phyloP scores from a whole-genome alignment of 2,888 invertebrate species.

The Bedellia somnulentella region DNA sequence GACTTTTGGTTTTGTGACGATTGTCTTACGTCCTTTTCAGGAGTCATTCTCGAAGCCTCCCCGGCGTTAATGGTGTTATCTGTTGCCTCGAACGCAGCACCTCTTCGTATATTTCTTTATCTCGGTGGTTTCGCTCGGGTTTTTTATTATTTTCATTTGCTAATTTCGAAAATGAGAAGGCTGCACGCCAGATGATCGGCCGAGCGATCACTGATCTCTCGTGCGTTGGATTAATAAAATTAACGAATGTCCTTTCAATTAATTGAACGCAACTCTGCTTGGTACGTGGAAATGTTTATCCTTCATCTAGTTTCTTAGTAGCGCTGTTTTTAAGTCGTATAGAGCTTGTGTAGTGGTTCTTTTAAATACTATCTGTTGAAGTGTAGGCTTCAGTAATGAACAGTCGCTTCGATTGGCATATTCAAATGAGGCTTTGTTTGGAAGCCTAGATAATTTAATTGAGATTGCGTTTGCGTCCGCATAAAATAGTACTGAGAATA shows the following conservation, averaged over 20 bases:
- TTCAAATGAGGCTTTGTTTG: no score
- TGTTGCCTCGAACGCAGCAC: conserved; percentile 54
- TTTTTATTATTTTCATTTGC: conserved; percentile 54
- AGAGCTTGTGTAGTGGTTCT: no score
- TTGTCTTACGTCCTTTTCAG: conserved; percentile 30
- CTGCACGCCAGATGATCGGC: conserved; percentile 5
- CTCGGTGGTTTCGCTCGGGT: conserved; percentile 53
- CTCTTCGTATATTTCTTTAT: conserved; percentile 60
- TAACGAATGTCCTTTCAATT: conserved; percentile 57
- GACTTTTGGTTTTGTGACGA: no score
- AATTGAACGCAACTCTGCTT: conserved; percentile 40
- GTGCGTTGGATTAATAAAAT: conserved; percentile 49
- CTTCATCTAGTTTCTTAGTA: no score
- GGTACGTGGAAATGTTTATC: no score
- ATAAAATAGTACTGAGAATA: no score
- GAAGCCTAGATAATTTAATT: no score
- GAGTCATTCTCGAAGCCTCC: conserved; percentile 42
- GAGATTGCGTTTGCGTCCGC: no score
- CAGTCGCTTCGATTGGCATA: no score
- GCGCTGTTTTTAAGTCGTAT: no score
- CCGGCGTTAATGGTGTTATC: conserved; percentile 61
- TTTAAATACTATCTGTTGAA: no score
- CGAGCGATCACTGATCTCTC: conserved; percentile 45
- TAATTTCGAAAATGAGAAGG: conserved; percentile 60
- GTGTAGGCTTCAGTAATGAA: no score